A percentile compares a stretch with the other conserved stretches of the same genome.
Evolutionary conservation across 2,113 vertebrate species (phyloP).

Genomic region (Bubalus kerabau): DNA sequence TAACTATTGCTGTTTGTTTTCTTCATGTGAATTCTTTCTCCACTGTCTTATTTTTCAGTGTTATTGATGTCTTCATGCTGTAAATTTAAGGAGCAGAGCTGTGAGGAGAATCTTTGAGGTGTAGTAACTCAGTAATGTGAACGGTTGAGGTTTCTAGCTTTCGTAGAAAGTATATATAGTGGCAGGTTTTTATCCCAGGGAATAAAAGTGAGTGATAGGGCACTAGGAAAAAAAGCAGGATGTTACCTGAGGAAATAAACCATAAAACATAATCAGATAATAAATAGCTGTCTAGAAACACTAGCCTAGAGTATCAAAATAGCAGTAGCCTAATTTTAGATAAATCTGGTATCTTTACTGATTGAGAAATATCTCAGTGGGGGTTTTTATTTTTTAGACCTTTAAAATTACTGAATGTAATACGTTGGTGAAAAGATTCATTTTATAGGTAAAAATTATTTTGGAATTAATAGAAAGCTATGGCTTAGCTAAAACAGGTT

Average conservation of each 20-base stretch:
- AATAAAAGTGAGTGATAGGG: not conserved
- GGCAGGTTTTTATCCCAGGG: not conserved
- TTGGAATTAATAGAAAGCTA: not conserved
- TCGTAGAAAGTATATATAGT: not conserved
- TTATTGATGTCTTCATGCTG: not conserved
- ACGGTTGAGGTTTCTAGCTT: not conserved
- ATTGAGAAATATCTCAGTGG: not conserved
- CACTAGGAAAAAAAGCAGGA: not conserved
- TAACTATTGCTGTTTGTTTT: not conserved
- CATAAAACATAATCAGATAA: not conserved
- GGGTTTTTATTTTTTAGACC: not conserved
- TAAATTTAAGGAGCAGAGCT: not conserved
- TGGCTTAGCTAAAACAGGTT: not conserved
- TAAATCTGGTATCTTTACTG: not conserved
- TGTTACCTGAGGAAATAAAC: not conserved
- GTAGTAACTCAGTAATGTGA: no score
- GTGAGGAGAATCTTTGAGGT: not conserved
- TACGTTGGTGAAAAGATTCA: not conserved
- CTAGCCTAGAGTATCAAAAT: not conserved
- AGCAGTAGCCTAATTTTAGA: not conserved
- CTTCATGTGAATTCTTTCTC: not conserved
- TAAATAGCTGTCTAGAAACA: not conserved
- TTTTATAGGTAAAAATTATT: not conserved
- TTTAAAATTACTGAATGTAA: not conserved
- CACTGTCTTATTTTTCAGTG: not conserved